Conservation (phyloP, 2,888 invertebrate genomes). For the Leptopilina syphax region DNA sequence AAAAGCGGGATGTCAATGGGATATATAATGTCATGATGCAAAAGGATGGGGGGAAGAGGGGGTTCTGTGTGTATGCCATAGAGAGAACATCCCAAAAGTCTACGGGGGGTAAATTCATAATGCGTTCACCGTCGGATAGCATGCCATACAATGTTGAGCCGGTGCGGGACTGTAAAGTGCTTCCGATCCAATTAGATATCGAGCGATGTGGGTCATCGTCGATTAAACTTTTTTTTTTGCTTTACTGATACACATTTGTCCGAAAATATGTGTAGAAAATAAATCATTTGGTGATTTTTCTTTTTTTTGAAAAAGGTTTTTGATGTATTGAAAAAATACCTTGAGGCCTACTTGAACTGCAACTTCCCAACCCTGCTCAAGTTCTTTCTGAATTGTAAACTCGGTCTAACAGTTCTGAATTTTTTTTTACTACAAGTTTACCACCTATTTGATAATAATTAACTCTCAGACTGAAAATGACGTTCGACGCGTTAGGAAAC, state of each 20-base stretch:
- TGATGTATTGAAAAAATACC: too few relatives aligned
- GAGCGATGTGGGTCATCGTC: conserved; percentile 48
- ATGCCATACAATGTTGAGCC: background rate
- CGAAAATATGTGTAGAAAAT: background rate
- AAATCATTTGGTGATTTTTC: too few relatives aligned
- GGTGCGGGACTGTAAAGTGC: conserved; percentile 36
- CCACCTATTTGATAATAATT: too few relatives aligned
- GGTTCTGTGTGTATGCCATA: too few relatives aligned
- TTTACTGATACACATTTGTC: background rate
- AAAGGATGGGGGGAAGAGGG: background rate
- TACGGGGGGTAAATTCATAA: conserved; percentile 8
- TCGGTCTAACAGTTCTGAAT: too few relatives aligned
- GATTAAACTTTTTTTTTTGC: conserved; percentile 8
- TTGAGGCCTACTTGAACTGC: too few relatives aligned
- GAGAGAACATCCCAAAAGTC: background rate
- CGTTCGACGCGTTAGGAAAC: too few relatives aligned
- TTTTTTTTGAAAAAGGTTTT: too few relatives aligned
- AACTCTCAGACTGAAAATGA: too few relatives aligned
- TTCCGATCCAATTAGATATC: conserved; percentile 50
- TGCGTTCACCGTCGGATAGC: conserved; percentile 15
- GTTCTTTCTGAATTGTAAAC: too few relatives aligned
- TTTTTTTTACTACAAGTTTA: too few relatives aligned
- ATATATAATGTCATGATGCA: conserved; percentile 39
- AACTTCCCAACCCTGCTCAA: too few relatives aligned
- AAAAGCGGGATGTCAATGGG: conserved; percentile 52